Percentiles rank a stretch among this genome's conserved stretches.
Conservation (phyloP, 2,888 invertebrate genomes). For the Agrochola lota region DNA sequence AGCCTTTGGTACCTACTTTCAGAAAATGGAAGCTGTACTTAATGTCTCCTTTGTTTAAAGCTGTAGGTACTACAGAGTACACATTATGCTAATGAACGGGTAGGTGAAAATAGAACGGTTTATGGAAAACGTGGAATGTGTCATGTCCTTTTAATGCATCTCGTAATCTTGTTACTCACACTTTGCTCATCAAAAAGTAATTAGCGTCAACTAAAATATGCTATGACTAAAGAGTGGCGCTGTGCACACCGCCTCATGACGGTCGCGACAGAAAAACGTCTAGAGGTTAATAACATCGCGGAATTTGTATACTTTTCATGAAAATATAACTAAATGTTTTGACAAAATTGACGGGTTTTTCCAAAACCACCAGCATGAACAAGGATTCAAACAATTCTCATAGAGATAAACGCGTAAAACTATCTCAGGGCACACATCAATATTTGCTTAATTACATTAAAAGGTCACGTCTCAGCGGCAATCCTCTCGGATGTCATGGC, state of each 20-base stretch:
- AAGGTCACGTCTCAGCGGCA: conserved; percentile 56
- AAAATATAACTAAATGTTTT: neutral
- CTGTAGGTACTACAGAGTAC: conserved; percentile 22
- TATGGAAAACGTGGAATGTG: conserved; percentile 64
- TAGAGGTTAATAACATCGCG: conserved; percentile 46
- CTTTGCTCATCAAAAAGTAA: conserved; percentile 85
- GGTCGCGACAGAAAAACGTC: conserved; percentile 42
- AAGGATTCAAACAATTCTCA: neutral
- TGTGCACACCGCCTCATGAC: conserved; percentile 55
- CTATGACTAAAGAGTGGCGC: conserved; percentile 72
- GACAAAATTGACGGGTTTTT: neutral
- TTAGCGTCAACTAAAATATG: conserved; percentile 81
- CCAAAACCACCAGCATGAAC: neutral
- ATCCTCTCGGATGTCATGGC: conserved; percentile 61
- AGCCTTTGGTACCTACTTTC: conserved; percentile 51
- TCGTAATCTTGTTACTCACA: conserved; percentile 79
- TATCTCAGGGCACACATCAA: conserved; percentile 31
- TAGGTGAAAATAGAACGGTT: conserved; percentile 56
- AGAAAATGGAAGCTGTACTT: conserved; percentile 47
- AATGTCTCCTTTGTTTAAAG: conserved; percentile 54
- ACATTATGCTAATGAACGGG: conserved; percentile 62
- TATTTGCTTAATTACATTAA: conserved; percentile 56
- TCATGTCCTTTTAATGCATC: conserved; percentile 76
- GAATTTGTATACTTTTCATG: conserved; percentile 17
- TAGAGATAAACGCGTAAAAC: conserved; percentile 16